Conservation (phyloP, 2,113 vertebrate species). For the Varanus salvator region DNA sequence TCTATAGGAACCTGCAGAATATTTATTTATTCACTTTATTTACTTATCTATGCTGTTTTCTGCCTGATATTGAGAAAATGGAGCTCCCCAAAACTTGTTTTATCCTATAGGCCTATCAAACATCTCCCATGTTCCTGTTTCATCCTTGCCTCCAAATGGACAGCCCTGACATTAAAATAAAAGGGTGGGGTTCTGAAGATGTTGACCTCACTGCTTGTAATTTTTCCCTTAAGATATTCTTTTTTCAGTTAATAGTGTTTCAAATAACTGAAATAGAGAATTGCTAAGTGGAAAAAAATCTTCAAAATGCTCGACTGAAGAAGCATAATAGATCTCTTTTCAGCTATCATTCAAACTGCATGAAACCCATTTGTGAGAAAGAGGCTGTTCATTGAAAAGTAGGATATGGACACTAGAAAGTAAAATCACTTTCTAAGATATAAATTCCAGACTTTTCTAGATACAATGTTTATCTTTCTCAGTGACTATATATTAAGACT, state of each 20-base stretch:
- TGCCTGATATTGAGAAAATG: not conserved
- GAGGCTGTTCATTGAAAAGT: not conserved
- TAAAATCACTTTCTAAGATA: not conserved
- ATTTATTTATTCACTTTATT: too few species aligned
- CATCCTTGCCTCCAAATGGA: not conserved
- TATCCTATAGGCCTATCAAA: not conserved
- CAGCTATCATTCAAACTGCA: not conserved
- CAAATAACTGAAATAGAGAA: not conserved
- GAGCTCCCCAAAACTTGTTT: not conserved
- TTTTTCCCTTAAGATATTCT: rapidly evolving
- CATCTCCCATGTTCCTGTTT: not conserved
- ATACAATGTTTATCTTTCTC: not conserved
- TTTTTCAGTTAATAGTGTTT: not conserved
- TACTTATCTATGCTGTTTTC: too few species aligned
- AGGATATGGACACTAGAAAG: not conserved
- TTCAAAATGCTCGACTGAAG: not conserved
- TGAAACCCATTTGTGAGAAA: not conserved
- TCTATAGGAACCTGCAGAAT: not conserved
- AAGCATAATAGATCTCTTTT: constrained; percentile 13
- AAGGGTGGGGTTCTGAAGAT: not conserved
- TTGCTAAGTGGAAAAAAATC: not conserved
- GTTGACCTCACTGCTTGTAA: not conserved
- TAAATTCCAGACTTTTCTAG: not conserved
- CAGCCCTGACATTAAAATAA: not conserved
- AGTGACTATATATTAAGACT: not conserved